Percentiles rank a stretch among this genome's conserved stretches.
Evolutionary conservation across 2,113 vertebrate species (phyloP).

Genomic region (Nematolebias whitei): DNA sequence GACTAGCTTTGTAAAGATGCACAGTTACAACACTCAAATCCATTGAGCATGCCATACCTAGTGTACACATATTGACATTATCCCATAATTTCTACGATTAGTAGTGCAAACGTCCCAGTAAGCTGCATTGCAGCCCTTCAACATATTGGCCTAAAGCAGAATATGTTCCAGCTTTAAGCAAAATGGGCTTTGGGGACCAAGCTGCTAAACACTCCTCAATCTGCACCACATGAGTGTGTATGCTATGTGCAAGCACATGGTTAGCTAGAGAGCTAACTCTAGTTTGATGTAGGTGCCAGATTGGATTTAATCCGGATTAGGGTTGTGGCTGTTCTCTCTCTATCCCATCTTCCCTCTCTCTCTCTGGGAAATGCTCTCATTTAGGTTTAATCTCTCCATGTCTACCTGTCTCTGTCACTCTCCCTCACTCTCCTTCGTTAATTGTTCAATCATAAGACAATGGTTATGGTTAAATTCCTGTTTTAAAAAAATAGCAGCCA

Average conservation of each 20-base stretch:
- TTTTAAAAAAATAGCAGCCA: constrained; percentile 45
- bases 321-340: constrained; percentile 56
- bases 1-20: not conserved
- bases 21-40: constrained; percentile 19
- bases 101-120: constrained; percentile 61
- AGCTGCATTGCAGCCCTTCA: constrained; percentile 72
- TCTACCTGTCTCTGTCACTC: constrained; percentile 34
- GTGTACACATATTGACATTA: constrained; percentile 45
- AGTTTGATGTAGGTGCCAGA: constrained; percentile 85
- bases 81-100: constrained; percentile 74
- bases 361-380: constrained; percentile 50
- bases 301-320: constrained; percentile 88
- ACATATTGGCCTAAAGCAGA: constrained; percentile 74
- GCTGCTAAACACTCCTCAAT: constrained; percentile 75
- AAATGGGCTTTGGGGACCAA: constrained; percentile 77
- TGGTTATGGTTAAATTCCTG: constrained; percentile 49
- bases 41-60: constrained; percentile 13
- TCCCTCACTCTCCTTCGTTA: constrained; percentile 48
- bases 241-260: constrained; percentile 63
- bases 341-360: constrained; percentile 28
- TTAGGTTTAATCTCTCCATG: constrained; percentile 28
- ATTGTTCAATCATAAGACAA: constrained; percentile 59
- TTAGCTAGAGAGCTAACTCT: constrained; percentile 76
- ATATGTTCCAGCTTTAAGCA: constrained; percentile 80
- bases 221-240: constrained; percentile 49